Percentiles rank a stretch among this genome's conserved stretches.
Evolutionary conservation across 2,888 invertebrate genomes (phyloP).

Genomic region (Caenorhabditis sp.): DNA sequence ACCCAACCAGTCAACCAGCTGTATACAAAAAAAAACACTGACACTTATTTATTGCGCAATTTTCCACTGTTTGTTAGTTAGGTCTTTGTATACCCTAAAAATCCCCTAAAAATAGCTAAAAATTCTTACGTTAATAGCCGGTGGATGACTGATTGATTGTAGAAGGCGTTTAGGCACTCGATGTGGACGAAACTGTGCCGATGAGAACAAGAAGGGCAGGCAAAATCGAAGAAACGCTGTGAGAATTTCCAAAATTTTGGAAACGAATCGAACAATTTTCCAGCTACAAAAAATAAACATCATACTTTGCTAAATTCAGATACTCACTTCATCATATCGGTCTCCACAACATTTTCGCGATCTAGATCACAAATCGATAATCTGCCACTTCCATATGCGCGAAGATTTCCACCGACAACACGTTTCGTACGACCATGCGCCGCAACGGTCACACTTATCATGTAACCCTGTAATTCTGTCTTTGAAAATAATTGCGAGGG

Average conservation of each 20-base stretch:
- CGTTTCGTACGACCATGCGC: slow-evolving; percentile 53
- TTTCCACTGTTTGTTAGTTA: no score
- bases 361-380: slow-evolving; percentile 52
- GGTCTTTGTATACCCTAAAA: no score
- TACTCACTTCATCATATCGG: neutral
- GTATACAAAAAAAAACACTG: no score
- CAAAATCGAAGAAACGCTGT: slow-evolving; percentile 19
- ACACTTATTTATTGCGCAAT: no score
- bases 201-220: slow-evolving; percentile 20
- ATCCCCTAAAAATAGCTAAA: no score
- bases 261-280: slow-evolving; percentile 7
- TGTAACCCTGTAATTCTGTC: no score
- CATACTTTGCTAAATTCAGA: neutral
- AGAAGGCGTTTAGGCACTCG: neutral
- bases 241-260: slow-evolving; percentile 20
- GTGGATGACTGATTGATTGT: neutral
- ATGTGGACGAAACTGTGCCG: neutral
- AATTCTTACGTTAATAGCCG: slow-evolving; percentile 9
- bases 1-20: no score
- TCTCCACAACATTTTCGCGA: slow-evolving; percentile 12
- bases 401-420: slow-evolving; percentile 44
- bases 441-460: slow-evolving; percentile 64
- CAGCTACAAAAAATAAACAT: neutral
- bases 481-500: neutral
- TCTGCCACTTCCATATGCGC: slow-evolving; percentile 54